A percentile compares a stretch with the other conserved stretches of the same genome.
These are phyloP conservation scores for Capreolus pygargus DNA, from an alignment of 2,113 vertebrate species.

Conservation along the genomic window DNA sequence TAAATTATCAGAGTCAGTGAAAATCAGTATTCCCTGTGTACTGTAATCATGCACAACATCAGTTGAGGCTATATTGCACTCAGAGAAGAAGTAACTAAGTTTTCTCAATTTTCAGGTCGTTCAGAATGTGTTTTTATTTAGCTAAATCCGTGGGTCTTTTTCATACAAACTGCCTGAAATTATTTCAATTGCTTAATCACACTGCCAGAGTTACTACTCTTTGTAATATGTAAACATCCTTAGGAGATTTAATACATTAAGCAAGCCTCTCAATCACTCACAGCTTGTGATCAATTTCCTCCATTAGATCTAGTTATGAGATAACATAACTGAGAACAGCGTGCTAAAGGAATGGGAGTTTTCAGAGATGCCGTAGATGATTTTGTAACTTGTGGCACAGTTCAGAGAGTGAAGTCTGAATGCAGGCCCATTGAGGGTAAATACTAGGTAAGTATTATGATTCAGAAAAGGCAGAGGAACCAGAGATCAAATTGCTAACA, in stretches of 20 bases:
- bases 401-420: not conserved
- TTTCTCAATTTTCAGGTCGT: not conserved
- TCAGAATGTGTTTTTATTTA: not conserved
- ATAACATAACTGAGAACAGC: slow-evolving; percentile 6
- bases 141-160: not conserved
- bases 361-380: not conserved
- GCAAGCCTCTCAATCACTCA: slow-evolving; percentile 26
- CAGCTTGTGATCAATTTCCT: slow-evolving; percentile 57
- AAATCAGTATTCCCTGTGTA: not conserved
- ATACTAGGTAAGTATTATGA: not conserved
- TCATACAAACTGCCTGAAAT: slow-evolving; percentile 19
- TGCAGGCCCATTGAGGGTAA: not conserved
- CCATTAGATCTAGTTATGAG: slow-evolving; percentile 30
- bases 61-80: not conserved
- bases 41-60: not conserved
- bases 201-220: not conserved
- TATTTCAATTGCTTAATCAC: slow-evolving; percentile 1
- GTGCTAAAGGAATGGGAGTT: not conserved
- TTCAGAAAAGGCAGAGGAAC: not conserved
- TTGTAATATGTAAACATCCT: slow-evolving; percentile 16
- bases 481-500: not conserved
- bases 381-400: not conserved
- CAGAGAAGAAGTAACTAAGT: not conserved
- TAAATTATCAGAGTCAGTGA: not conserved
- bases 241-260: slow-evolving; percentile 33